Base-by-base conservation (phyloP, 2,888 invertebrate species). In the Conchocele bisecta region DNA sequence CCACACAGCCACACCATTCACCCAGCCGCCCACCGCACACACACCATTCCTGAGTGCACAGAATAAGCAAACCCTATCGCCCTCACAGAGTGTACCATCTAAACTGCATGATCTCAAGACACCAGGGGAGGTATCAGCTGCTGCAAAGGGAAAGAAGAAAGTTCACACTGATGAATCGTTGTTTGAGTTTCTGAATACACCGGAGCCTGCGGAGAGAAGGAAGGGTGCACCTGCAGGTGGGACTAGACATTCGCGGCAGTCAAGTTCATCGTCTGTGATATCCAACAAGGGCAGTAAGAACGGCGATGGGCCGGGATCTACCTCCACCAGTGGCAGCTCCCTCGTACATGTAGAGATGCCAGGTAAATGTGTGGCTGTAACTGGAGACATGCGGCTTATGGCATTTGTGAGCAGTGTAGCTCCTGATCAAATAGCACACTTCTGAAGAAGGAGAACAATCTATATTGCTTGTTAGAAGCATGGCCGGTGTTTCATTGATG, bases 101-200 rank as follows among this genome's bases (percentile, higher is more conserved):
- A 83, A 79, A 26, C 65, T 70, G n/a, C 33, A 59, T 31, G 70
- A 81, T 17, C 41, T 58, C 9, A 70, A 75, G 29, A 17, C 48
- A n/a, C 63, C 50, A 15, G 54, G 56, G 20, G 41, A 46, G 15
- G 57, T 63, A 56, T 9, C 76, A 29, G 46, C 53, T 61, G 51
- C 63, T 26, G 58, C 69, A 26, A 53, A 35, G 35, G n/a, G 54
- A 33, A 83, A 80, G 48, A 85, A 84, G 50, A 84, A 87, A 71
- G 83, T 85, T 44, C 88, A 89, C 63, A 87, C 89, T 46, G 91
- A 92, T 75, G 91, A 91, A 31, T 91, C 91, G 22, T 79, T 92
- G 42, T 90, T 92, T 82, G 91, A 91, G 71, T 92, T 91, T 84
- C 80, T 92, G 26, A 92, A 92, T 81, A 89, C 89, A 61, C 83